These are phyloP conservation scores for Pocillopora grandis DNA, from an alignment of 92 coral and sea anemone species.

Conservation along the genomic window DNA sequence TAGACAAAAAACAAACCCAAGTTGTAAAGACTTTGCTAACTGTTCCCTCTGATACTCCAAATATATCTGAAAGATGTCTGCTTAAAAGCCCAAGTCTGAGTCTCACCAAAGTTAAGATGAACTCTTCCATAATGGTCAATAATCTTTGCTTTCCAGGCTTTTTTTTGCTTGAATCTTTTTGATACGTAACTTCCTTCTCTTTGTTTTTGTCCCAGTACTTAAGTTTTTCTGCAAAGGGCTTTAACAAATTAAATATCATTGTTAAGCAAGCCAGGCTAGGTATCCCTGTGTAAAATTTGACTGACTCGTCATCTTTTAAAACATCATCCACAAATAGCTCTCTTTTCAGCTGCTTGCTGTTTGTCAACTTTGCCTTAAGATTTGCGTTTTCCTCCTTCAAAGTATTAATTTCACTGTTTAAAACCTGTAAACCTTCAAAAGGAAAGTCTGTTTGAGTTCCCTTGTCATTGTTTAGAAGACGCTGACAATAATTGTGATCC, in stretches of 20 bases:
- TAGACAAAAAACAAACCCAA: slow-evolving; percentile 3
- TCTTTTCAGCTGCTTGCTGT: slow-evolving; percentile 10
- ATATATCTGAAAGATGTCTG: slow-evolving; percentile 23
- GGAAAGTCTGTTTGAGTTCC: slow-evolving; percentile 16
- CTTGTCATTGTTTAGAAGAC: slow-evolving; percentile 10
- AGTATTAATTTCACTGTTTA: background rate
- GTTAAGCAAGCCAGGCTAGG: slow-evolving; percentile 15
- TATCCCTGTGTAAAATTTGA: slow-evolving; percentile 35
- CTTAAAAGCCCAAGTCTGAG: slow-evolving; percentile 31
- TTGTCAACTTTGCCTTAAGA: slow-evolving; percentile 3
- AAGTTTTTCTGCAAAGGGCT: slow-evolving; percentile 36
- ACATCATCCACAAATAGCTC: slow-evolving; percentile 39
- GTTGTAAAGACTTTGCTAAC: slow-evolving; percentile 12
- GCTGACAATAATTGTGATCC: background rate
- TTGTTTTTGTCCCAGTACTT: slow-evolving; percentile 46
- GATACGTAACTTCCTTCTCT: slow-evolving; percentile 19
- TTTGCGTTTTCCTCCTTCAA: background rate
- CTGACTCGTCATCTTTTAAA: slow-evolving; percentile 18
- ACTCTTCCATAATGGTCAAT: slow-evolving; percentile 19
- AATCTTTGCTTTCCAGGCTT: slow-evolving; percentile 36
- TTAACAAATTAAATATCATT: slow-evolving; percentile 23
- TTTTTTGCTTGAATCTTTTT: slow-evolving; percentile 4
- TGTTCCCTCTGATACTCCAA: slow-evolving; percentile 14
- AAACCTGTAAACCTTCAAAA: slow-evolving; percentile 9
- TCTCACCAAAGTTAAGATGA: slow-evolving; percentile 15